Conservation (phyloP, 2,113 vertebrate genomes). For the Nerophis ophidion region DNA sequence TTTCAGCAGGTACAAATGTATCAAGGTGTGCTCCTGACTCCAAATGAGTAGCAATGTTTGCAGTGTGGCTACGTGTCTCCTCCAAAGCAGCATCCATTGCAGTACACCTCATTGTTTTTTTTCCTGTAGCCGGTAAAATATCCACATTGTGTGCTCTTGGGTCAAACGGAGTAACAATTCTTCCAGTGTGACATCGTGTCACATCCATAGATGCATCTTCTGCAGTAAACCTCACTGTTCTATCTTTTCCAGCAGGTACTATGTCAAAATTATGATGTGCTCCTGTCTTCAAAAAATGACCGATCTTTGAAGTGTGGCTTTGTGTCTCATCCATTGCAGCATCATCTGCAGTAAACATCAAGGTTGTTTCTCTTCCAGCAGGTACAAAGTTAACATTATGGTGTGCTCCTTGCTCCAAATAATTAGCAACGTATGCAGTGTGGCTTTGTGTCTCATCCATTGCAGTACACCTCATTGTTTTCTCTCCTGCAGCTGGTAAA, state of each 20-base stretch:
- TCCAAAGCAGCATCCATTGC: conserved; percentile 23
- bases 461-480: conserved; percentile 13
- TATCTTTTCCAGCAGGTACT: too few species aligned
- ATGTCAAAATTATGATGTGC: too few species aligned
- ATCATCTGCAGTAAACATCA: conserved; percentile 14
- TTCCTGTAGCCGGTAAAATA: background rate
- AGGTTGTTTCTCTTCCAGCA: conserved; percentile 5
- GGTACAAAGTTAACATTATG: background rate
- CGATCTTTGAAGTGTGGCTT: conserved; percentile 12
- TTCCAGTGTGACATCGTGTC: conserved; percentile 22
- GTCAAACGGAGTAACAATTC: conserved; percentile 1
- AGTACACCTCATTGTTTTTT: conserved; percentile 19
- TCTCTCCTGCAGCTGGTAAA: conserved; percentile 3
- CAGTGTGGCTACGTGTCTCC: conserved; percentile 2
- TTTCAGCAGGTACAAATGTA: background rate
- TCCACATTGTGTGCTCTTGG: background rate
- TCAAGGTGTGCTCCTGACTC: background rate
- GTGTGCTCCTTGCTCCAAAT: background rate
- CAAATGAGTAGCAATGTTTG: background rate
- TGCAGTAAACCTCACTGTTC: background rate
- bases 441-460: conserved; percentile 23
- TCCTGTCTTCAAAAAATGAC: too few species aligned
- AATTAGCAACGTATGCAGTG: background rate
- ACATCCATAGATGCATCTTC: conserved; percentile 5
- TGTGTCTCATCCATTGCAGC: conserved; percentile 8